phyloP scores from a whole-genome alignment of 2,797 vertebrate genomes.

The Lagorchestes hirsutus region DNA sequence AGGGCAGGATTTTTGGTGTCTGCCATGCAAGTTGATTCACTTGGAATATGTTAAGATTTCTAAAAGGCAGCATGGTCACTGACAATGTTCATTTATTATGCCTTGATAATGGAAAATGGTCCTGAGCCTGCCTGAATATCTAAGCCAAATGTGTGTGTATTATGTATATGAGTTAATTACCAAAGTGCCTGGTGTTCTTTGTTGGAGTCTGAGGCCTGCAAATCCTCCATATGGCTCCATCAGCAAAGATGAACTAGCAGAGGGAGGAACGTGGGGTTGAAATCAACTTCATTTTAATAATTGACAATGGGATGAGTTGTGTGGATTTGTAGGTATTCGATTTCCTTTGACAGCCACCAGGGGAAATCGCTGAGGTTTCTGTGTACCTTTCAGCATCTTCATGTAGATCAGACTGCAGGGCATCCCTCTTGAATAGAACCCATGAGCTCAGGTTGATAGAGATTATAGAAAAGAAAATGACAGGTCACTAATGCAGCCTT shows the following conservation, averaged over 20 bases:
- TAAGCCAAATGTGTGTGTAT: background rate
- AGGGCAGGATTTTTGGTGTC: background rate
- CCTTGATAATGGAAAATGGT: background rate
- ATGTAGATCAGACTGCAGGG: background rate
- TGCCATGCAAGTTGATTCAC: background rate
- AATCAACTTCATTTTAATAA: constrained; percentile 36
- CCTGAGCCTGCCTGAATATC: accelerated
- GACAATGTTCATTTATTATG: background rate
- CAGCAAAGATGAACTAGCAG: background rate
- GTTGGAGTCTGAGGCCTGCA: background rate
- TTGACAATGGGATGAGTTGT: background rate
- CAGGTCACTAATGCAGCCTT: background rate
- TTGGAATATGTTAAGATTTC: background rate
- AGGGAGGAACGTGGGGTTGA: background rate
- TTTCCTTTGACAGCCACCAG: background rate
- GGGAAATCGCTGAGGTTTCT: constrained; percentile 47
- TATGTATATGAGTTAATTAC: constrained; percentile 42
- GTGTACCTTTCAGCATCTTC: background rate
- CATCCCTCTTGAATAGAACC: constrained; percentile 10
- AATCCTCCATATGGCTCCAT: background rate
- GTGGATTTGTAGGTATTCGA: background rate
- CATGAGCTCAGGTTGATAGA: background rate
- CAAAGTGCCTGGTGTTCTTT: background rate
- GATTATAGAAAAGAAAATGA: background rate
- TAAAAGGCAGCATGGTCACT: background rate